A percentile compares a stretch with the other conserved stretches of the same genome.
Conservation (phyloP, 2,113 vertebrate genomes). For the Syrrhaptes paradoxus region DNA sequence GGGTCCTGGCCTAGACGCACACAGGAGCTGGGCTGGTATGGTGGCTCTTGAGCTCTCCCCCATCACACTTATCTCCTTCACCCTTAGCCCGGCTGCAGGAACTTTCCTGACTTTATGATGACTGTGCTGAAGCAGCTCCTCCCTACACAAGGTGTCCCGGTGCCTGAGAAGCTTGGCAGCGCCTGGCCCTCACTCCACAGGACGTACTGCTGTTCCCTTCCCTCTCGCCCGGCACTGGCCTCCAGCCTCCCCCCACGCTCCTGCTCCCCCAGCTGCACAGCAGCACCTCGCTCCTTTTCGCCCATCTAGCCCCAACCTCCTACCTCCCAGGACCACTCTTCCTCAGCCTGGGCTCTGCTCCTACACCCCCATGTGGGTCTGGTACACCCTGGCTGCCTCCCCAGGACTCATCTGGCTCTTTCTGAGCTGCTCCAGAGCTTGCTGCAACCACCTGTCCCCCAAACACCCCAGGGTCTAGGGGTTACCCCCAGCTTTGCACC, state of each 20-base stretch:
- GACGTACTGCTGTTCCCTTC: background rate
- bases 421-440: background rate
- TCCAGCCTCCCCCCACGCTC: background rate
- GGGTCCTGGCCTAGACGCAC: background rate
- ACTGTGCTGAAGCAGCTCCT: background rate
- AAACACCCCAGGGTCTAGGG: accelerated
- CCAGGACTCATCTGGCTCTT: background rate
- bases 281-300: background rate
- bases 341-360: background rate
- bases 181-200: background rate
- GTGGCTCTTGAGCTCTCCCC: background rate
- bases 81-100: background rate
- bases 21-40: background rate
- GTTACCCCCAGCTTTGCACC: background rate
- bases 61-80: background rate
- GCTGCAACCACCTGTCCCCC: background rate
- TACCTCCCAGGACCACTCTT: background rate
- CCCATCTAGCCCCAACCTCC: background rate
- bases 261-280: background rate
- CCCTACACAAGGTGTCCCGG: accelerated
- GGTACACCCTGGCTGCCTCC: background rate
- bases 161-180: background rate
- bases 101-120: background rate
- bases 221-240: no score
- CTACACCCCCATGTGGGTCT: background rate